Evolutionary conservation across 1,140 invertebrate genomes (phyloP).

Genomic region (Drosophila teissieri): DNA sequence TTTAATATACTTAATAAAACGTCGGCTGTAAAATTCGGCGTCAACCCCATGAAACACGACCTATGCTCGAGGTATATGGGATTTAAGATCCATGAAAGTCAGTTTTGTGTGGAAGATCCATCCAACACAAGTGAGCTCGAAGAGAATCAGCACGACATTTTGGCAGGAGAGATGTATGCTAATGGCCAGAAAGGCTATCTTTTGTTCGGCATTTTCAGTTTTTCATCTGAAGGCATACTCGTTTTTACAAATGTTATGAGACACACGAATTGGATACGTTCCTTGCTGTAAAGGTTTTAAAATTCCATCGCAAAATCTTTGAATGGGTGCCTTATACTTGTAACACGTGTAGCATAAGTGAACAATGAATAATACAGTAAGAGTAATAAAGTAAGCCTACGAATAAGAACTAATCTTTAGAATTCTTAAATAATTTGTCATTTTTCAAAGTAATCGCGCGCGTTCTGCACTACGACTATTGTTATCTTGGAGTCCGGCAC

Average conservation of each 20-base stretch:
- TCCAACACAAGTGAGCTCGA: not conserved
- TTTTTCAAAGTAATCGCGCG: slow-evolving; percentile 48
- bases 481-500: slow-evolving; percentile 79
- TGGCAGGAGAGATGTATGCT: not conserved
- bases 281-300: too few species aligned
- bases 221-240: not conserved
- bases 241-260: slow-evolving; percentile 12
- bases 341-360: too few species aligned
- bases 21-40: too few species aligned
- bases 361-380: too few species aligned
- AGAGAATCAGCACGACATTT: not conserved
- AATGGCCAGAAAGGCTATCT: not conserved
- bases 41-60: too few species aligned
- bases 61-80: not conserved
- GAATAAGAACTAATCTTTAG: too few species aligned
- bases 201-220: slow-evolving; percentile 15
- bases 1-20: too few species aligned
- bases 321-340: too few species aligned
- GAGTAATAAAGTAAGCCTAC: too few species aligned
- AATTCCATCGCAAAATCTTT: too few species aligned
- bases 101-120: not conserved
- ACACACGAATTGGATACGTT: slow-evolving; percentile 2
- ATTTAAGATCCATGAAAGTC: not conserved
- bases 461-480: slow-evolving; percentile 73
- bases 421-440: not conserved